These are phyloP conservation scores for Theodoxus fluviatilis DNA, from an alignment of 2,888 invertebrate species.

Conservation along the genomic window DNA sequence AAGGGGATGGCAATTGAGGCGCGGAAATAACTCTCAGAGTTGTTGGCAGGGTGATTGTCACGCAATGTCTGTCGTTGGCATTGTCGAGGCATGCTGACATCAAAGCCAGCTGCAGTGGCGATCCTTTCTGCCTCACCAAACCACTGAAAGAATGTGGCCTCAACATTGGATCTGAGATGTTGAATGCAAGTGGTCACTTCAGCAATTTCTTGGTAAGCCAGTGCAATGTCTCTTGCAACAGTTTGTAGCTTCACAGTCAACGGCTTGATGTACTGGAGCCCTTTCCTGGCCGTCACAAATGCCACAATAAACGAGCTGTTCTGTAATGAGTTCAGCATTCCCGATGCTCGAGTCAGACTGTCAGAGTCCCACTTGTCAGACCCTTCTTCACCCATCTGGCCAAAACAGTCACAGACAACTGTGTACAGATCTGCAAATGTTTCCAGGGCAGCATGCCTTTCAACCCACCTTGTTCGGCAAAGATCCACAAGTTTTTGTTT, in stretches of 20 bases:
- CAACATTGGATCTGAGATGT: no score
- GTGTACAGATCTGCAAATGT: neutral
- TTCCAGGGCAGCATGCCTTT: neutral
- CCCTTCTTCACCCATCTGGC: neutral
- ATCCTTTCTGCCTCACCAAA: no score
- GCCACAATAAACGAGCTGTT: neutral
- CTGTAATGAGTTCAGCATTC: neutral
- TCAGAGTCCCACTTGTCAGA: neutral
- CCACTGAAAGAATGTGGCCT: no score
- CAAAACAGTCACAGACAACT: neutral
- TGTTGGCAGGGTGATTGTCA: no score
- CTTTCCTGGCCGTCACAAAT: neutral
- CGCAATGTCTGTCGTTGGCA: no score
- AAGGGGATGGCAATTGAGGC: no score
- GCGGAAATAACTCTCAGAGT: no score
- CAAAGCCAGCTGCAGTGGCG: no score
- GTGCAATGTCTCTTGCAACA: neutral
- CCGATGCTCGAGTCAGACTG: neutral
- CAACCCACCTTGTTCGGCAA: constrained; percentile 3
- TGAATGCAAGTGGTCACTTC: no score
- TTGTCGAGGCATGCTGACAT: no score
- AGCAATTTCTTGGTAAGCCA: constrained; percentile 24
- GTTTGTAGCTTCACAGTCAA: neutral
- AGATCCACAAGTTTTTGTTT: neutral
- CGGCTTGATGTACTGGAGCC: neutral